Evolutionary conservation across 2,113 vertebrate species (phyloP).

Genomic region (Thymallus thymallus): DNA sequence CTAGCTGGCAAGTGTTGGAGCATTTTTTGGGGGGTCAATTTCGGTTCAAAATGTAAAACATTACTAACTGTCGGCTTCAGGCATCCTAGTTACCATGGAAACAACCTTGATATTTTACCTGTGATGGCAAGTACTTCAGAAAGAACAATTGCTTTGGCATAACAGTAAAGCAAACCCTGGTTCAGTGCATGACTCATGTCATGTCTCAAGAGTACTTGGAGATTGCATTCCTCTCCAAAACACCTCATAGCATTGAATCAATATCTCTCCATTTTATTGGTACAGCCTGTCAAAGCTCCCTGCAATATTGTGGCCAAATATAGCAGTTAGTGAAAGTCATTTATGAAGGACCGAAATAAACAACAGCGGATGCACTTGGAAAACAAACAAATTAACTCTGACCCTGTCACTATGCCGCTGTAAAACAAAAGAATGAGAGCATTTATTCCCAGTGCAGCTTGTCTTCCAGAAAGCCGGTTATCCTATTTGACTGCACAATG

Average conservation of each 20-base stretch:
- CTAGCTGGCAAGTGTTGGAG: too few species aligned
- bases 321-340: too few species aligned
- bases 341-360: too few species aligned
- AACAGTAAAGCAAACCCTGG: conserved; percentile 2
- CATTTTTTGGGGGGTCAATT: not conserved
- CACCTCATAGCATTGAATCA: not conserved
- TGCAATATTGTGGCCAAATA: not conserved
- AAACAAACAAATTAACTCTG: too few species aligned
- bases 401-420: too few species aligned
- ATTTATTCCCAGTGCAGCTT: too few species aligned
- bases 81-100: conserved; percentile 35
- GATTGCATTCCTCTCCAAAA: not conserved
- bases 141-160: not conserved
- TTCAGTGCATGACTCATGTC: conserved; percentile 4
- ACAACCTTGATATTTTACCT: conserved; percentile 28
- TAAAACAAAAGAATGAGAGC: too few species aligned
- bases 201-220: not conserved
- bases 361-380: too few species aligned
- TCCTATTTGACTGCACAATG: too few species aligned
- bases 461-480: too few species aligned
- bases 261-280: conserved; percentile 9
- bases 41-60: not conserved
- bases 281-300: conserved; percentile 8
- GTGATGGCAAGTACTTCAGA: conserved; percentile 1
- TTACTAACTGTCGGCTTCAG: not conserved